Evolutionary conservation across 2,113 vertebrate species (phyloP), one percentile per base, ranked within the genome.

Genomic region (Circaetus gallicus): DNA sequence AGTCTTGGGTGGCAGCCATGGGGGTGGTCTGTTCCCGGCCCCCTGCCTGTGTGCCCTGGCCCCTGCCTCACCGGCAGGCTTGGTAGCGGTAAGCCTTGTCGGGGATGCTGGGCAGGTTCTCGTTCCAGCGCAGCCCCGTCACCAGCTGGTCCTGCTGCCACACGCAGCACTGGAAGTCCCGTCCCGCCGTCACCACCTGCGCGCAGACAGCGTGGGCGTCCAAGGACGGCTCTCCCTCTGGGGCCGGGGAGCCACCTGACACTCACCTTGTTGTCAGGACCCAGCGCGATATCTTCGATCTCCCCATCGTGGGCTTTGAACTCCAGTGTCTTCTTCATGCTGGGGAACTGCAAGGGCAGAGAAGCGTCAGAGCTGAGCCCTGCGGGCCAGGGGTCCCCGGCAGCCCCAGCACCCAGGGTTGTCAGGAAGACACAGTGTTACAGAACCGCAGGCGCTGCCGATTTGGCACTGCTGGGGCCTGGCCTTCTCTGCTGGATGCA

Each of bases 241-340:
- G 49, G 32, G 25, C 28, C 3, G 1, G 14, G 49, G 42, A 42
- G 29, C 14, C 13, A 1, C 63, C 19, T 0, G 3, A 16, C 32
- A 8, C 94, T 92, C 92, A 99, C 99, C 99, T 99, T 99, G 95
- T 99, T 99, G 73, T 98, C 98, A 34, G 98, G 98, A 82, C 99
- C 98, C 83, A 99, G 97, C 0, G 99, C 98, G 9, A 99, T 95
- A 87, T 99, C 99, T 91, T 99, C 99, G 3, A 99, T 98, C 95
- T 99, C 99, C 25, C 98, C 99, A 1, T 99, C 97, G 1, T 99
- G 99, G 34, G 99, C 99, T 98, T 97, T 99, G 92, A 99, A 99
- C 95, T 99, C 99, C 96, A 98, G 97, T 50, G 97, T 97, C 93
- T 99, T 99, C 96, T 99, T 99, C 95, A 99, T 98, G 53, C 98